phyloP scores from a whole-genome alignment of 2,113 vertebrate species.

The Nannobrachium achirus region DNA sequence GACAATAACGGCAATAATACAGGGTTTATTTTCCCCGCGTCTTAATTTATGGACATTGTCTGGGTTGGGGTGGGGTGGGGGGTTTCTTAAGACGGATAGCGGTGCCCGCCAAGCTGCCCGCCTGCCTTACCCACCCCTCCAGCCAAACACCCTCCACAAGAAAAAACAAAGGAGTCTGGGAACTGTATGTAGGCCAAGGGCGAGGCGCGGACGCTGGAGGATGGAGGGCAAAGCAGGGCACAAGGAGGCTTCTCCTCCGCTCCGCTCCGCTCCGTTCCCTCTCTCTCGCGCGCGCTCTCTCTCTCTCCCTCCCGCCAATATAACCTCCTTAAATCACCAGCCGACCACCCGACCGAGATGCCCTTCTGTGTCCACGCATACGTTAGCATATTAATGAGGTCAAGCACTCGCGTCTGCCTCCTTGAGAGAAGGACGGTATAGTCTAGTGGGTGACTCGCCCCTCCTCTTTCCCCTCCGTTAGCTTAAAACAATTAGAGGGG shows the following conservation, averaged over 20 bases:
- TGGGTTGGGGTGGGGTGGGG: constrained; percentile 9
- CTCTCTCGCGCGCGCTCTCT: too few relatives aligned
- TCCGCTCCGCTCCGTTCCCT: too few relatives aligned
- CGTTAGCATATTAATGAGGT: constrained; percentile 72
- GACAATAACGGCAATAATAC: constrained; percentile 36
- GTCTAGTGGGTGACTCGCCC: constrained; percentile 53
- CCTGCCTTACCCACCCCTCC: constrained; percentile 26
- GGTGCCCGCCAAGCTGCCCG: neutral
- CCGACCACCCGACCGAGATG: constrained; percentile 24
- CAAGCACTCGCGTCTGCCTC: constrained; percentile 62
- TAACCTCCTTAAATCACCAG: constrained; percentile 41
- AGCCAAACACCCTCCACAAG: neutral
- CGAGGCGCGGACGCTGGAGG: constrained; percentile 14
- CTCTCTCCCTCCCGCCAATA: constrained; percentile 16
- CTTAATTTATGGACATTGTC: constrained; percentile 53
- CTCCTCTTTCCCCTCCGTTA: neutral
- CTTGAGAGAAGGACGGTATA: constrained; percentile 63
- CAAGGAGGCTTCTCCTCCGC: neutral
- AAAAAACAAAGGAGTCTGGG: constrained; percentile 58
- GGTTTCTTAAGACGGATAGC: neutral
- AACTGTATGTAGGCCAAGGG: constrained; percentile 53
- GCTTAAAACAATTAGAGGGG: too few relatives aligned
- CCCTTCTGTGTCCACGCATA: constrained; percentile 39
- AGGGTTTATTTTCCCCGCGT: constrained; percentile 41
- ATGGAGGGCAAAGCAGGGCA: constrained; percentile 26